These are phyloP conservation scores for Chanos chanos DNA, from an alignment of 2,797 vertebrate species.

Conservation along the genomic window DNA sequence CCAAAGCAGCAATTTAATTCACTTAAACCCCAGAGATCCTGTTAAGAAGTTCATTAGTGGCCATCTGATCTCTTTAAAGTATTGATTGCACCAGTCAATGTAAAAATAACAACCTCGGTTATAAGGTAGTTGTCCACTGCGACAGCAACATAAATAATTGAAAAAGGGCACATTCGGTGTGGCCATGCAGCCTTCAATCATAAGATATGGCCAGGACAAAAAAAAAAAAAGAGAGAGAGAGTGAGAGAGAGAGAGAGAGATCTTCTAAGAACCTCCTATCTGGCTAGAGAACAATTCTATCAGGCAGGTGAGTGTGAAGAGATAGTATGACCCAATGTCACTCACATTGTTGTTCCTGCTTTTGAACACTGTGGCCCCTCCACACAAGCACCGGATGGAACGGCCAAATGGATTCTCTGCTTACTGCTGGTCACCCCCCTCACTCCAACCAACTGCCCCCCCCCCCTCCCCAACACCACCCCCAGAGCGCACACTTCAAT, in stretches of 20 bases:
- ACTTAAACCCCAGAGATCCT: slow-evolving; percentile 70
- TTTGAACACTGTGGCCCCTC: slow-evolving; percentile 79
- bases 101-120: slow-evolving; percentile 97
- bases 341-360: slow-evolving; percentile 92
- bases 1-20: slow-evolving; percentile 66
- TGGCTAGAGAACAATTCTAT: slow-evolving; percentile 94
- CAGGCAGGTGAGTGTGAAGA: slow-evolving; percentile 92
- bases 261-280: slow-evolving; percentile 89
- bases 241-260: too few species aligned
- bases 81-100: slow-evolving; percentile 92
- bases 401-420: slow-evolving; percentile 94
- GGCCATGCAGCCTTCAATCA: slow-evolving; percentile 99
- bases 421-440: slow-evolving; percentile 81
- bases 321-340: slow-evolving; percentile 92
- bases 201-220: slow-evolving; percentile 96
- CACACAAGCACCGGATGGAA: slow-evolving; percentile 83
- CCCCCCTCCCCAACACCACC: too few species aligned
- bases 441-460: too few species aligned
- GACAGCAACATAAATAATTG: slow-evolving; percentile 99
- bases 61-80: slow-evolving; percentile 91
- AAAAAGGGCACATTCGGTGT: slow-evolving; percentile 99
- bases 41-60: slow-evolving; percentile 79
- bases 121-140: slow-evolving; percentile 96
- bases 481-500: slow-evolving; percentile 87
- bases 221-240: too few species aligned